Base-by-base conservation (phyloP, 2,888 invertebrate species). In the Cephalotes varians region DNA sequence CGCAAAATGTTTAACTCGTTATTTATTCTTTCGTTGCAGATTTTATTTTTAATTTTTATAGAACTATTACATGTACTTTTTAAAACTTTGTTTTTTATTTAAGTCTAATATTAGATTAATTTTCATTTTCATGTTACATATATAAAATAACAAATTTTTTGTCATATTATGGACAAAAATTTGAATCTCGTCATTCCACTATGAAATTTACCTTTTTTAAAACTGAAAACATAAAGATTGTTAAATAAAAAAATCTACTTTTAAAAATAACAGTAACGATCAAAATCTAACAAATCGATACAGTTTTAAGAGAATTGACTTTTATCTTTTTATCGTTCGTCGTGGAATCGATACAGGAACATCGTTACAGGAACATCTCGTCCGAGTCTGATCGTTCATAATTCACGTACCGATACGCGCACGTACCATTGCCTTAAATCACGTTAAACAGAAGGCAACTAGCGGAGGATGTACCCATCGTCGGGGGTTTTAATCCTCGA, bases 361-460 rank as follows among this genome's bases (percentile, higher is more conserved):
- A 69, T 77, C 67, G n/a, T n/a, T 34, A 47, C 34, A 71, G 40
- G 54, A 56, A 54, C 77, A 69, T 77, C 67, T n/a, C n/a, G 67
- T 69, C 31, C 31, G 28, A 44, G 56, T 56, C 77, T 25, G 56
- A 56, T 58, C 44, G 56, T 79, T 79, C 44, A 71, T 79, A 71
- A 79, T 79, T 79, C 77, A 76, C 65, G 56, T 40, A n/a, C n/a
- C n/a, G n/a, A n/a, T 62, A 72, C 62, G 83, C 67, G 67, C 87
- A 81, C n/a, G 89, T 87, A 82, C 58, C 77, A 65, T 37, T 77
- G 85, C 73, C 83, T 89, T 89, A 89, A 89, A 89, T 89, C 89
- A 89, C 86, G 89, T 85, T 89, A 89, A 89, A 87, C 87, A 89
- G 88, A 85, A 87, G 87, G 89, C 85, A 86, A 89, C 87, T 86